A percentile compares a stretch with the other conserved stretches of the same genome.
Evolutionary conservation across 1,140 invertebrate genomes (phyloP).

Genomic region (Penaeus japonicus): DNA sequence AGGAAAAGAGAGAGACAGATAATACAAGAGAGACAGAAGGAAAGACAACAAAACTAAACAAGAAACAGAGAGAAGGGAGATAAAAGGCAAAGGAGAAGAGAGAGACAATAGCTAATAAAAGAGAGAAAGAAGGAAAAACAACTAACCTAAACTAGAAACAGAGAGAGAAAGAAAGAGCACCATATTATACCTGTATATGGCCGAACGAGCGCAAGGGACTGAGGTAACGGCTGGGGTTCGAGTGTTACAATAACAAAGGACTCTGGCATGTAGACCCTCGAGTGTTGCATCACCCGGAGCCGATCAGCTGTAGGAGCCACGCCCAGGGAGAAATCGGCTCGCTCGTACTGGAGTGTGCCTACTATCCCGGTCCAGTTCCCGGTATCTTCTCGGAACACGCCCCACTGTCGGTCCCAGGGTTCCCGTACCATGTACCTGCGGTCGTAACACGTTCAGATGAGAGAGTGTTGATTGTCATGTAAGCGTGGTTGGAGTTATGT

Average conservation of each 20-base stretch:
- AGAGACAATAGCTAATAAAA: too few relatives aligned
- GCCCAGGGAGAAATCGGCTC: conserved; percentile 12
- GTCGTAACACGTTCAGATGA: too few relatives aligned
- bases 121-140: too few relatives aligned
- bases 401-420: neutral
- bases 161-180: too few relatives aligned
- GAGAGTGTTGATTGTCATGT: too few relatives aligned
- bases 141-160: too few relatives aligned
- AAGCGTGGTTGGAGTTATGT: too few relatives aligned
- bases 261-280: neutral
- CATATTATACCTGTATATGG: neutral
- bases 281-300: neutral
- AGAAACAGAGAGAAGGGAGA: too few relatives aligned
- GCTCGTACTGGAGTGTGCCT: neutral
- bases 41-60: too few relatives aligned
- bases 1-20: too few relatives aligned
- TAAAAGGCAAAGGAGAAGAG: too few relatives aligned
- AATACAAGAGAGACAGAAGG: too few relatives aligned
- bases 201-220: neutral
- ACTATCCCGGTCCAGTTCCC: conserved; percentile 28
- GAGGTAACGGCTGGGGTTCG: neutral
- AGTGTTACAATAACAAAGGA: neutral
- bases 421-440: neutral
- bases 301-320: neutral
- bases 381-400: neutral